Percentiles rank a stretch among this genome's conserved stretches.
phyloP scores from a whole-genome alignment of 2,113 vertebrate species.

The Microcebus murinus region DNA sequence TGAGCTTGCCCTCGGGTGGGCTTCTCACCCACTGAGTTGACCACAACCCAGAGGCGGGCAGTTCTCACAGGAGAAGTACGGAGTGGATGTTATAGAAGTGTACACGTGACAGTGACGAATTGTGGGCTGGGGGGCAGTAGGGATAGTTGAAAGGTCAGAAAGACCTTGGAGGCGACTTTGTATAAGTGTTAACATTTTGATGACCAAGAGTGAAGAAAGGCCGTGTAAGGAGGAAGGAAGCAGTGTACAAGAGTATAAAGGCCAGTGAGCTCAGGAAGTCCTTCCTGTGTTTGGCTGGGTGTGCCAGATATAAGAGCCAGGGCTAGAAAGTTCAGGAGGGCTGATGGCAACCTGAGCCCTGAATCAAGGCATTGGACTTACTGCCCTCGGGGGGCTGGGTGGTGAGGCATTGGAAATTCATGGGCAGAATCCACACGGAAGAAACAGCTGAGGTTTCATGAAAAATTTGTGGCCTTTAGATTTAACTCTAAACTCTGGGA shows the following conservation, averaged over 20 bases:
- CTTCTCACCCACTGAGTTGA: fast-evolving
- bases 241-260: fast-evolving
- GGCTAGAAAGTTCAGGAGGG: not conserved
- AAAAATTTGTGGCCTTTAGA: not conserved
- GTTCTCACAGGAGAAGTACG: fast-evolving
- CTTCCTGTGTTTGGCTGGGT: fast-evolving
- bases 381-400: fast-evolving
- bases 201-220: not conserved
- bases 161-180: not conserved
- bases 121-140: not conserved
- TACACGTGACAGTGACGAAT: fast-evolving
- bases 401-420: not conserved
- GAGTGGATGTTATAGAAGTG: fast-evolving
- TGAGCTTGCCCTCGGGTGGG: fast-evolving
- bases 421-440: not conserved
- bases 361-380: not conserved
- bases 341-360: not conserved
- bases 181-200: not conserved
- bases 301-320: not conserved
- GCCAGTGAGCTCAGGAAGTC: fast-evolving
- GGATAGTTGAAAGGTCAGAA: not conserved
- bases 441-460: not conserved
- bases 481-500: not conserved
- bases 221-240: no score
- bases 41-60: fast-evolving